These are phyloP conservation scores for Aricia agestis DNA, from an alignment of 1,140 invertebrate species.

Conservation along the genomic window DNA sequence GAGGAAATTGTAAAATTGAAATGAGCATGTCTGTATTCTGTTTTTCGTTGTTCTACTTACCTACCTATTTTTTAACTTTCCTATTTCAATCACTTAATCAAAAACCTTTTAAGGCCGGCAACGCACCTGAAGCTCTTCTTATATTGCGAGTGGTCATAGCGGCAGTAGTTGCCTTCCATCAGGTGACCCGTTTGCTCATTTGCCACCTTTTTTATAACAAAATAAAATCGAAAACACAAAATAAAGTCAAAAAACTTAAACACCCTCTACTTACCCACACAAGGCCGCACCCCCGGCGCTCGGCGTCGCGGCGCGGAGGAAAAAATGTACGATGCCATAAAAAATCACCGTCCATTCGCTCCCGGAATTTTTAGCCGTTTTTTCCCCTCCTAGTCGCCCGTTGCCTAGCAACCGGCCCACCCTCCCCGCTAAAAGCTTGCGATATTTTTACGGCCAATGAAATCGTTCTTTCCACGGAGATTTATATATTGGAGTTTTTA, in stretches of 20 bases:
- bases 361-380: conserved; percentile 72
- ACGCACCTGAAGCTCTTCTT: too few species aligned
- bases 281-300: conserved; percentile 30
- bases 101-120: too few species aligned
- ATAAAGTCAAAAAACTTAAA: neutral
- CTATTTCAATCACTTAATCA: too few species aligned
- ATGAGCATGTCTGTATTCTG: too few species aligned
- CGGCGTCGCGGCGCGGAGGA: conserved; percentile 58
- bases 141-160: too few species aligned
- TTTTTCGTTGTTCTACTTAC: too few species aligned
- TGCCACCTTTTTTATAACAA: too few species aligned
- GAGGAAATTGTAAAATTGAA: too few species aligned
- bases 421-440: conserved; percentile 49
- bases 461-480: conserved; percentile 30
- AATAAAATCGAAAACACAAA: too few species aligned
- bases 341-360: conserved; percentile 71
- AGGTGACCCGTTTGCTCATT: too few species aligned
- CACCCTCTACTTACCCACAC: conserved; percentile 49
- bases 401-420: conserved; percentile 53
- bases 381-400: conserved; percentile 66
- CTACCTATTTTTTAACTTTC: too few species aligned
- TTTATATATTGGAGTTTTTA: conserved; percentile 22
- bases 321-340: conserved; percentile 75
- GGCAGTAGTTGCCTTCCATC: too few species aligned
- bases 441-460: conserved; percentile 63